These are phyloP conservation scores for Pseudolycoriella hygida DNA, from an alignment of 2,888 invertebrate genomes.

Conservation along the genomic window DNA sequence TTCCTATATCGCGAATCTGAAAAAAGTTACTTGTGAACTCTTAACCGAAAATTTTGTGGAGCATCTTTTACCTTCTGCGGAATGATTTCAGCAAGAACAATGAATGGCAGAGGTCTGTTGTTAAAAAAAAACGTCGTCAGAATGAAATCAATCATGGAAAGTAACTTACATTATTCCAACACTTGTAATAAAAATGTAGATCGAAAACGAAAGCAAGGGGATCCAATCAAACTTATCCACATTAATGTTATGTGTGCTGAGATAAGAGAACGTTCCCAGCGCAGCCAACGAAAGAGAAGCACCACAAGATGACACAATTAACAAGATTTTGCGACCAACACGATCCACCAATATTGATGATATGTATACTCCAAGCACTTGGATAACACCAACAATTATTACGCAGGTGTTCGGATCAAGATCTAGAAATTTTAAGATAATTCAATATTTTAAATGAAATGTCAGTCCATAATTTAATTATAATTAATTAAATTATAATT, in stretches of 20 bases:
- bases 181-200: conserved; percentile 10
- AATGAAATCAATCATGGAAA: too few species aligned
- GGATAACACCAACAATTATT: conserved; percentile 10
- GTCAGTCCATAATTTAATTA: too few species aligned
- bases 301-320: conserved; percentile 7
- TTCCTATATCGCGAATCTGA: conserved; percentile 10
- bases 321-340: conserved; percentile 9
- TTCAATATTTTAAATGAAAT: too few species aligned
- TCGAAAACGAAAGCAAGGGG: conserved; percentile 11
- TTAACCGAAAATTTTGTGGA: not conserved
- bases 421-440: too few species aligned
- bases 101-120: conserved; percentile 10
- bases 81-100: conserved; percentile 12
- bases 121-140: too few species aligned
- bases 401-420: conserved; percentile 11
- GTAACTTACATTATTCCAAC: conserved; percentile 8
- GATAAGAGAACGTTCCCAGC: conserved; percentile 9
- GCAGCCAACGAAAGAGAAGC: conserved; percentile 7
- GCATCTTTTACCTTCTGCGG: conserved; percentile 10
- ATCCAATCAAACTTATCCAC: conserved; percentile 10
- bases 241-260: conserved; percentile 4
- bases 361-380: conserved; percentile 11
- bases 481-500: too few species aligned
- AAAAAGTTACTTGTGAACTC: not conserved
- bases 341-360: conserved; percentile 11